Base-by-base conservation (phyloP, 2,888 invertebrate genomes). In the Branchipolynoe longqiensis region DNA sequence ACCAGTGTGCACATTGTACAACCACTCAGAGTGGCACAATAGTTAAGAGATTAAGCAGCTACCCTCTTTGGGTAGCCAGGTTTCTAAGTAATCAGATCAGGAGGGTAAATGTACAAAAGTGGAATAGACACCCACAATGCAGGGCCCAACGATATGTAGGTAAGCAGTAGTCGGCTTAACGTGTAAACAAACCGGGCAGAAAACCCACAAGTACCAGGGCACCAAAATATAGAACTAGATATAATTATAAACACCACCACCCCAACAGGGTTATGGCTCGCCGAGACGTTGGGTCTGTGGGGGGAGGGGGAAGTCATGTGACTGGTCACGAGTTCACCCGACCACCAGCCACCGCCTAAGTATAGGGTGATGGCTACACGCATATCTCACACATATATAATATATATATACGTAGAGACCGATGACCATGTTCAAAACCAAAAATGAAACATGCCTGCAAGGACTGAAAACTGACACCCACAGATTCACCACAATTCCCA, bases 21-120 rank as follows among this genome's bases (percentile, higher is more conserved):
- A 48, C 78, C 78, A 78, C 78, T 78, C 78, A 78, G 54, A 78
- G 78, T 78, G 78, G 78, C 78, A 78, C 78, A 78, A 78, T 78
- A 78, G 28, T 69, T 69, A 69, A 69, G 48, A 78, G 78, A 48
- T 78, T 41, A 78, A 78, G 78, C 78, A 78, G 31, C 48, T 31
- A 41, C 78, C 41, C n/a, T 62, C 22, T 78, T 25, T 36, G 28
- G 54, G 31, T 18, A 48, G 78, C 78, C 54, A 54, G 78, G 78
- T 78, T 78, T 41, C 54, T 78, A 48, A 48, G 78, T 78, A 41
- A 28, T 48, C 22, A 78, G 78, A 78, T 48, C 78, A 78, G 78
- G 48, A 78, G 48, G 48, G 69, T 69, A 69, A 69, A 69, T 69
- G 38, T 69, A 69, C 38, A 69, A 48, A 78, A 78, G 48, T 48